Evolutionary conservation across 2,888 invertebrate genomes (phyloP).

Genomic region (Rosalia funebris): DNA sequence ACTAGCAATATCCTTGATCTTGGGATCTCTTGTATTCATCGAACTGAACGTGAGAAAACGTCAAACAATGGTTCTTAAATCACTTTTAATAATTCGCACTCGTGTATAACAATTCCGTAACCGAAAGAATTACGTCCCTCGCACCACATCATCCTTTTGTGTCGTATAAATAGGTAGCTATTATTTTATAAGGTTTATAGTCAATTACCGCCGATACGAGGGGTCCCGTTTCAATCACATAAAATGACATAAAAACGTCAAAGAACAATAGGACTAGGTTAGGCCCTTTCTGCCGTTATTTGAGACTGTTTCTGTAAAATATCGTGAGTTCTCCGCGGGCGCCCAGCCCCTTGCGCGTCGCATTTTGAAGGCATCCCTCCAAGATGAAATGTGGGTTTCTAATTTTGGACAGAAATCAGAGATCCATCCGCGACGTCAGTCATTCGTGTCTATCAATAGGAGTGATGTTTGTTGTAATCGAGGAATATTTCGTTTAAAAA

Average conservation of each 20-base stretch:
- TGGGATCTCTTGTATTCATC: not conserved
- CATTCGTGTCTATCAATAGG: too few relatives aligned
- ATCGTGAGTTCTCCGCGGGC: slow-evolving; percentile 41
- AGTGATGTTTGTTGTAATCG: too few relatives aligned
- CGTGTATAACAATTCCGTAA: not conserved
- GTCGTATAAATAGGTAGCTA: slow-evolving; percentile 25
- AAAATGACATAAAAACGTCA: slow-evolving; percentile 52
- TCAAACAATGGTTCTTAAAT: not conserved
- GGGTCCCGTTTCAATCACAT: slow-evolving; percentile 50
- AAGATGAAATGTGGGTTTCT: slow-evolving; percentile 26
- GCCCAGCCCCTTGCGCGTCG: slow-evolving; percentile 47
- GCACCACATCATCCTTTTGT: slow-evolving; percentile 12
- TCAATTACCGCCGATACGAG: slow-evolving; percentile 49
- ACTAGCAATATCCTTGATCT: not conserved
- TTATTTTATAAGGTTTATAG: slow-evolving; percentile 45
- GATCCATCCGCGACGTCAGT: too few relatives aligned
- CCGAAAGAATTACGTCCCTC: not conserved
- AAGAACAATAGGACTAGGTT: slow-evolving; percentile 44
- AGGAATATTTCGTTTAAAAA: too few relatives aligned
- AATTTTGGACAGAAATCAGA: too few relatives aligned
- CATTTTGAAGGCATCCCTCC: slow-evolving; percentile 34
- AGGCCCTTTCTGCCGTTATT: slow-evolving; percentile 33
- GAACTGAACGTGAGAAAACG: not conserved
- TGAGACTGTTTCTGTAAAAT: slow-evolving; percentile 43
- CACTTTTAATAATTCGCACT: slow-evolving; percentile 1